phyloP scores from a whole-genome alignment of 2,888 invertebrate genomes.

The Drosophila lacicola region DNA sequence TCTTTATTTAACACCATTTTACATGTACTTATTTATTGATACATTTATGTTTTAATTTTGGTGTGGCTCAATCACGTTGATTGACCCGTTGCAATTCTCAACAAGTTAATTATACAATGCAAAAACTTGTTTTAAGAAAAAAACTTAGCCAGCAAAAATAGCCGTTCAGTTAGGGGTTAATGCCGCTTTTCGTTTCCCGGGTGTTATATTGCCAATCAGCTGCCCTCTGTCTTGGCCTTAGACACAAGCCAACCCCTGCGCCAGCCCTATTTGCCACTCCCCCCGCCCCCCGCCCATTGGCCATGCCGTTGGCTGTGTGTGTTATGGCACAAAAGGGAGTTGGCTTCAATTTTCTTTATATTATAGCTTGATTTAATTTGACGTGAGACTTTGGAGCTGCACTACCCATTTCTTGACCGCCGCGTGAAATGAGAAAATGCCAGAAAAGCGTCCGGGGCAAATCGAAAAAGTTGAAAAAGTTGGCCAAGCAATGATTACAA shows the following conservation, averaged over 20 bases:
- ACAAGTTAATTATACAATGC: too few species aligned
- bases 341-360: conserved; percentile 83
- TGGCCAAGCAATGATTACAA: conserved; percentile 56
- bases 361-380: conserved; percentile 85
- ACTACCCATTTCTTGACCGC: conserved; percentile 58
- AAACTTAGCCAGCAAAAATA: too few species aligned
- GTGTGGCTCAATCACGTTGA: too few species aligned
- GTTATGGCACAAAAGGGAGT: conserved; percentile 82
- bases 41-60: neutral
- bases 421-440: conserved; percentile 43
- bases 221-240: conserved; percentile 20
- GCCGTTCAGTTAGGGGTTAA: conserved; percentile 34
- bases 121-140: too few species aligned
- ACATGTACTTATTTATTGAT: too few species aligned
- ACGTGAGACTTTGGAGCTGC: conserved; percentile 79
- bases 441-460: neutral
- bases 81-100: too few species aligned
- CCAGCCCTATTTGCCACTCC: conserved; percentile 5
- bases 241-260: conserved; percentile 17
- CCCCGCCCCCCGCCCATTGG: conserved; percentile 9
- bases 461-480: conserved; percentile 7
- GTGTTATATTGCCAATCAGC: conserved; percentile 72
- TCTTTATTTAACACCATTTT: neutral
- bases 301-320: conserved; percentile 40
- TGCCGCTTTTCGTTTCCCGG: conserved; percentile 5